These are phyloP conservation scores for Lycocerus yunnanus DNA, from an alignment of 2,888 invertebrate species.

Conservation along the genomic window DNA sequence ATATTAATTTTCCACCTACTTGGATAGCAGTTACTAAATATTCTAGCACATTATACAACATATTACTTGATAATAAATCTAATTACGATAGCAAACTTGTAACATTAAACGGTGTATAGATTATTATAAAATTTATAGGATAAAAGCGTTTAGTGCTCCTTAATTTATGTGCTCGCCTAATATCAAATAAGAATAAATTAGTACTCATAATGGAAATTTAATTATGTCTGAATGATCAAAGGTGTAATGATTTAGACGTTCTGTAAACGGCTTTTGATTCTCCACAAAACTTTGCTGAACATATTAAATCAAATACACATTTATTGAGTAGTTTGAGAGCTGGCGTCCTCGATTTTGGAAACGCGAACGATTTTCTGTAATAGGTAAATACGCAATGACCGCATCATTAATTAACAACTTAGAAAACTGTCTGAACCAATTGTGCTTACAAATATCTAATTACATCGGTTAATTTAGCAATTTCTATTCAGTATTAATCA, in stretches of 20 bases:
- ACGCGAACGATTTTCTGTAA: not conserved
- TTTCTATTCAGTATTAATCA: not conserved
- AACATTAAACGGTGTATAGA: not conserved
- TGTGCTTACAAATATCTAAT: not conserved
- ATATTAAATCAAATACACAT: not conserved
- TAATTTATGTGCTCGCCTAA: not conserved
- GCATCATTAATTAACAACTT: not conserved
- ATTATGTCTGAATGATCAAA: not conserved
- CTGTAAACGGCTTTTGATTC: not conserved
- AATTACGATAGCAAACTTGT: not conserved
- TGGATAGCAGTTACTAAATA: not conserved
- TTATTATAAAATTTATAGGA: not conserved
- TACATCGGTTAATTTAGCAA: not conserved
- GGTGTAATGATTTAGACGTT: not conserved
- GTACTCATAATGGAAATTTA: not conserved
- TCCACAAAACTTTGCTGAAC: not conserved
- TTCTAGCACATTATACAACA: not conserved
- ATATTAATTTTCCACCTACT: not conserved
- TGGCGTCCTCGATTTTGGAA: not conserved
- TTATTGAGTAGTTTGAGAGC: not conserved
- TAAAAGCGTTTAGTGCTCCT: not conserved
- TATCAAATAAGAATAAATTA: not conserved
- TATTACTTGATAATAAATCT: not conserved
- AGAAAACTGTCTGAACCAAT: not conserved
- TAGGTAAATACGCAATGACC: not conserved